These are phyloP conservation scores for Drosophila rellima DNA, from an alignment of 2,888 invertebrate species.

Conservation along the genomic window DNA sequence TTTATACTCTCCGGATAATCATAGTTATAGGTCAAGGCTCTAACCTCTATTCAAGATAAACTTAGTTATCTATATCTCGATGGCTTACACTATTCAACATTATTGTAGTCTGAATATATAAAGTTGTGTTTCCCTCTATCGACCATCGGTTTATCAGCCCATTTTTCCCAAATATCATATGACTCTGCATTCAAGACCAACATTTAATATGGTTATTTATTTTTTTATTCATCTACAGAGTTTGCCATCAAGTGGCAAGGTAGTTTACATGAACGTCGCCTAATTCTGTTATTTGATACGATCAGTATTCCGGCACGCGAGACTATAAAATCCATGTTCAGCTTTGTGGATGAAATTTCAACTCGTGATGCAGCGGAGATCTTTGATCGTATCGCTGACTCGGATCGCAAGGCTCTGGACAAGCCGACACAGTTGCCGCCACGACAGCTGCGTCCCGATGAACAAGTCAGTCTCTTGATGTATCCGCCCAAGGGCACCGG, in stretches of 20 bases:
- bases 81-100: too few relatives aligned
- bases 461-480: conserved; percentile 90
- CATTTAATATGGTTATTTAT: not conserved
- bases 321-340: conserved; percentile 89
- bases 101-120: too few relatives aligned
- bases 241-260: conserved; percentile 61
- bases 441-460: conserved; percentile 84
- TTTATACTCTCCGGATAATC: too few relatives aligned
- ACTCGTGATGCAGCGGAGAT: conserved; percentile 93
- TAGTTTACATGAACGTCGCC: conserved; percentile 86
- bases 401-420: conserved; percentile 79
- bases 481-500: conserved; percentile 94
- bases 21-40: too few relatives aligned
- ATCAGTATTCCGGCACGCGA: conserved; percentile 89
- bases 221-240: conserved; percentile 40
- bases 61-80: too few relatives aligned
- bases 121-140: too few relatives aligned
- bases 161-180: not conserved
- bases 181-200: not conserved
- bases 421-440: conserved; percentile 86
- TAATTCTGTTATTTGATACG: conserved; percentile 91
- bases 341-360: conserved; percentile 90
- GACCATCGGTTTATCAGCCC: too few relatives aligned
- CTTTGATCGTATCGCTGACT: conserved; percentile 88
- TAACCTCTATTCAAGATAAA: too few relatives aligned